Evolutionary conservation across 2,797 vertebrate genomes (phyloP), one percentile per base, ranked within the genome.

Genomic region (Phylloscopus collybita): DNA sequence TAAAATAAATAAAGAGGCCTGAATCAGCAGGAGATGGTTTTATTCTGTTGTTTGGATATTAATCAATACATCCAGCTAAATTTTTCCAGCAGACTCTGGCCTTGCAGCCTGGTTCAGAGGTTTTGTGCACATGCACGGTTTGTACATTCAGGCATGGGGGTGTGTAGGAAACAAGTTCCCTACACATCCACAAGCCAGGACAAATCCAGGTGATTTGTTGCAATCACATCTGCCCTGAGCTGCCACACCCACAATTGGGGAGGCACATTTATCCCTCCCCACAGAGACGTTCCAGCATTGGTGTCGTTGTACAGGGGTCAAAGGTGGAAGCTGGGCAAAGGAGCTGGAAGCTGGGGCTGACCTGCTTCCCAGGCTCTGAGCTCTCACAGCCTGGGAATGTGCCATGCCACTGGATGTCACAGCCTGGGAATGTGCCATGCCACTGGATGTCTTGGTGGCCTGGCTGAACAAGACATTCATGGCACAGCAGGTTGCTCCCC

Each of bases 251-350:
- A 34, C 56, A 53, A 40, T 29, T 66, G 45, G 50, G 29, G 17
- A 92, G 69, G 87, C 5, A 47, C 60, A n/a, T 88, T 93, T 40
- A 50, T 88, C 42, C 69, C 42, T 65, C 57, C 23, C 16, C 25
- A n/a, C 1, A 3, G 65, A 62, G 56, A 44, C 1, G 0, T 4
- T n/a, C 11, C 85, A 50, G 53, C 1, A 0, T 1, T 45, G 64
- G 30, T 47, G 49, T 42, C 71, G 73, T 73, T 38, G 34, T 32
- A 8, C 71, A 34, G 59, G 36, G 30, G 20, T 32, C 1, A 2
- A 66, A 72, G 45, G 26, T 64, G 26, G 65, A 40, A 66, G 53
- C 30, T 69, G 59, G 42, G 32, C 50, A 72, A 75, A 75, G 54
- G 34, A 51, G 47, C 38, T 69, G 72, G 56, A 23, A 76, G 27